Percentiles rank a stretch among this genome's conserved stretches.
These are phyloP conservation scores for Yponomeuta plumbellus DNA, from an alignment of 2,888 invertebrate genomes.

Conservation along the genomic window DNA sequence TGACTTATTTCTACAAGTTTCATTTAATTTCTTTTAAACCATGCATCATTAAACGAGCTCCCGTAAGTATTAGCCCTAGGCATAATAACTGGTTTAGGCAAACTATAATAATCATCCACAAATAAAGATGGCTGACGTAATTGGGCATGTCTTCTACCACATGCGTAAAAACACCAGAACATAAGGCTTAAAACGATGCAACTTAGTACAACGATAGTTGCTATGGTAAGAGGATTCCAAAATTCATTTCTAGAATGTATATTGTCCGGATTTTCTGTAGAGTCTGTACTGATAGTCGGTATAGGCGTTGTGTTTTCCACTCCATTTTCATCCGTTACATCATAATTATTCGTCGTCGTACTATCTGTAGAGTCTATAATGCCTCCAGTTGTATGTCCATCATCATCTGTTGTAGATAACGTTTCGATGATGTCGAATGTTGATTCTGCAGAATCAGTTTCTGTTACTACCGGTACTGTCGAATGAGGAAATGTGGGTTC, in stretches of 20 bases:
- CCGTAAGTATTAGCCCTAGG: neutral
- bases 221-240: constrained; percentile 11
- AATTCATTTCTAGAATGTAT: neutral
- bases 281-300: neutral
- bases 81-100: neutral
- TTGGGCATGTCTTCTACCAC: neutral
- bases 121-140: neutral
- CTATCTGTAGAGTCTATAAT: neutral
- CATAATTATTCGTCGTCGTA: neutral
- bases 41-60: no score
- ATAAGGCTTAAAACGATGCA: neutral
- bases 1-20: no score
- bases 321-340: neutral
- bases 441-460: neutral
- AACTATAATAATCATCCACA: neutral
- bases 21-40: no score
- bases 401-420: neutral
- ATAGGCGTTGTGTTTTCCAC: neutral
- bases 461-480: neutral
- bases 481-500: neutral
- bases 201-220: neutral
- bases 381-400: neutral
- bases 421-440: neutral
- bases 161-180: neutral
- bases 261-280: neutral